These are phyloP conservation scores for Trachelipus rathkii DNA, from an alignment of 1,140 invertebrate species.

Conservation along the genomic window DNA sequence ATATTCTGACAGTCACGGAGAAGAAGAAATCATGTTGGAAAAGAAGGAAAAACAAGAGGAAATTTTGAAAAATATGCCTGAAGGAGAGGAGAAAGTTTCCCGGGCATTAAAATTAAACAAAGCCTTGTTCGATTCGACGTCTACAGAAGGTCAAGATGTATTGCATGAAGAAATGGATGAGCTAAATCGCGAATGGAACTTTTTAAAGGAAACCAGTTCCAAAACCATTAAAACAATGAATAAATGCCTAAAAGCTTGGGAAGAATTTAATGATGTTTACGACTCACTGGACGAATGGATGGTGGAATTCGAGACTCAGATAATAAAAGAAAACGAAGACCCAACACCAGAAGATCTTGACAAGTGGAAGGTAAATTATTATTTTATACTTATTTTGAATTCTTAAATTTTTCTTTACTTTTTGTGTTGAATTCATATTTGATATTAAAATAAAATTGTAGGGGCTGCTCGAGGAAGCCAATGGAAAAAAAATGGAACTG, in stretches of 20 bases:
- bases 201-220: conserved; percentile 71
- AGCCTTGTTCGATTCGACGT: conserved; percentile 72
- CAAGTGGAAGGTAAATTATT: conserved; percentile 58
- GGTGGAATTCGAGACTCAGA: conserved; percentile 70
- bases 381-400: too few species aligned
- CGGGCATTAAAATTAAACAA: conserved; percentile 71
- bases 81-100: conserved; percentile 67
- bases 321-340: conserved; percentile 64
- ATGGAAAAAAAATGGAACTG: conserved; percentile 67
- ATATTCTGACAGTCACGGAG: conserved; percentile 75
- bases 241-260: conserved; percentile 79
- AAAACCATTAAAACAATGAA: conserved; percentile 72
- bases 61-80: conserved; percentile 62
- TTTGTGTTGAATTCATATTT: too few species aligned
- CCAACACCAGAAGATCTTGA: conserved; percentile 69
- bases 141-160: conserved; percentile 75
- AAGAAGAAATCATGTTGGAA: conserved; percentile 67
- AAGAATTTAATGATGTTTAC: conserved; percentile 71
- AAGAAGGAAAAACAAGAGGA: conserved; percentile 68
- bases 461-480: conserved; percentile 69
- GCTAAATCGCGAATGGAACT: conserved; percentile 79
- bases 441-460: conserved; percentile 22
- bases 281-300: conserved; percentile 68
- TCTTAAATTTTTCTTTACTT: too few species aligned
- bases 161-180: conserved; percentile 79